A percentile compares a stretch with the other conserved stretches of the same genome.
Evolutionary conservation across 1,140 invertebrate species (phyloP).

Genomic region (Drosophila setifemur): DNA sequence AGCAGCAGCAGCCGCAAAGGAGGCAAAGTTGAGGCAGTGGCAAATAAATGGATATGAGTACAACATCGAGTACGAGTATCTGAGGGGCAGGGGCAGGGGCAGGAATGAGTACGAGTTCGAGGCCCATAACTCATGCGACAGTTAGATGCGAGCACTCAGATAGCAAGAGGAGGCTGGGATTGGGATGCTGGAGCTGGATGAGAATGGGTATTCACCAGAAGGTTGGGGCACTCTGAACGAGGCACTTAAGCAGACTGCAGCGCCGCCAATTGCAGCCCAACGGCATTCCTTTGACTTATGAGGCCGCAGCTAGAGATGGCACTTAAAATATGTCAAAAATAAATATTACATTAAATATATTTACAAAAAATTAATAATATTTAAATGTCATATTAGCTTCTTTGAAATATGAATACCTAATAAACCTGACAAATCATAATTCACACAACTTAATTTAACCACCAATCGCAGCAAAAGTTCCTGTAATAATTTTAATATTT

Average conservation of each 20-base stretch:
- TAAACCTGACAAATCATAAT: too few species aligned
- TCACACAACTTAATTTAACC: too few species aligned
- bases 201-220: neutral
- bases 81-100: too few species aligned
- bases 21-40: neutral
- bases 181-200: constrained; percentile 9
- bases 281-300: constrained; percentile 70
- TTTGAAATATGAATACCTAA: too few species aligned
- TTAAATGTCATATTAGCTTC: too few species aligned
- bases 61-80: neutral
- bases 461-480: too few species aligned
- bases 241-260: constrained; percentile 55
- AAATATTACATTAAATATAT: too few species aligned
- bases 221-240: constrained; percentile 24
- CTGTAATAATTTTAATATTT: too few species aligned
- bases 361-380: too few species aligned
- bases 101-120: neutral
- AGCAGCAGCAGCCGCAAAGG: constrained; percentile 30
- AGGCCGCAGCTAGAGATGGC: constrained; percentile 21
- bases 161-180: constrained; percentile 53
- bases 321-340: neutral
- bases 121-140: constrained; percentile 65
- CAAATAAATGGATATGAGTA: constrained; percentile 20
- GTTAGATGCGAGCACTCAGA: constrained; percentile 54
- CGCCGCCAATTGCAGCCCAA: constrained; percentile 46